Evolutionary conservation across 2,888 invertebrate genomes (phyloP).

Genomic region (Synergus laeviventris): DNA sequence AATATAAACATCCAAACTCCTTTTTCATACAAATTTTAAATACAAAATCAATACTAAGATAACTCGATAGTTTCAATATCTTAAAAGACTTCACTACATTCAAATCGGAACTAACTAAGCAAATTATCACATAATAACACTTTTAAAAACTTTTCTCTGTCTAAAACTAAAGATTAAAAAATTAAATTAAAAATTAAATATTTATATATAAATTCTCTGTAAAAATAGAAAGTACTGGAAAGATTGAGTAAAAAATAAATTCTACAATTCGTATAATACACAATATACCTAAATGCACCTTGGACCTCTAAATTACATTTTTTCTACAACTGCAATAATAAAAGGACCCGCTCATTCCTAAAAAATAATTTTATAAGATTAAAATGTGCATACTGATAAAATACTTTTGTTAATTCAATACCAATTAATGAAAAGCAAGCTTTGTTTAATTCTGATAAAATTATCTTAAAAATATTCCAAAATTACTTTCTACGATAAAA

Average conservation of each 20-base stretch:
- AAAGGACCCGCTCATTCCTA: background rate
- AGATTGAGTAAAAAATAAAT: background rate
- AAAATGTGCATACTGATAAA: constrained; percentile 9
- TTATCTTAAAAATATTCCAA: background rate
- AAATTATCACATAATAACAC: too few species aligned
- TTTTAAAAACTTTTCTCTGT: too few species aligned
- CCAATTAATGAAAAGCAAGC: background rate
- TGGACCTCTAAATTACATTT: background rate
- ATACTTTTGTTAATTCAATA: background rate
- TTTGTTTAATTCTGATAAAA: background rate
- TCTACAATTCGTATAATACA: background rate
- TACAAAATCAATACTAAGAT: too few species aligned
- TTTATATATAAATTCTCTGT: background rate
- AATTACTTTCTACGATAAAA: background rate
- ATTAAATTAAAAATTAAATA: background rate
- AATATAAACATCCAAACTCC: too few species aligned
- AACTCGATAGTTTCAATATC: too few species aligned
- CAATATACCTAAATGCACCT: constrained; percentile 14
- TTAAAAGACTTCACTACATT: too few species aligned
- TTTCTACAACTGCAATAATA: background rate
- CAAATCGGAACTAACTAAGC: too few species aligned
- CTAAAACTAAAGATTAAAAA: background rate
- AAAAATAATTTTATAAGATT: background rate
- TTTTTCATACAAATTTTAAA: too few species aligned
- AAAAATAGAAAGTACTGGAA: background rate